Base-by-base conservation (phyloP, 1,140 invertebrate genomes). In the Solenopsis invicta region DNA sequence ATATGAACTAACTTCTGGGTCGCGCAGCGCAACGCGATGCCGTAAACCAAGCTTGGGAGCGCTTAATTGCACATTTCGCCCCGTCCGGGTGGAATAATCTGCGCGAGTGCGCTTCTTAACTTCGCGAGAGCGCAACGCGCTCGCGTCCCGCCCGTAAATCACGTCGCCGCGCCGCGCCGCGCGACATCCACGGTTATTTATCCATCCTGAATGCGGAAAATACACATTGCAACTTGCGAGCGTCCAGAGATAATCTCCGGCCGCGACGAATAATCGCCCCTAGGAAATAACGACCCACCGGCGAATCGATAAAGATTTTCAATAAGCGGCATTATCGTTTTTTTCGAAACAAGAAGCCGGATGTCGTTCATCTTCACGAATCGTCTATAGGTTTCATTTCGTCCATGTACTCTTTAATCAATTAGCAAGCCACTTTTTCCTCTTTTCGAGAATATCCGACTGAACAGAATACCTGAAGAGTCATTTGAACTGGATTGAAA, bases 1-100 rank as follows among this genome's bases (percentile, higher is more conserved):
- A 91, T 88, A 75, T 81, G 89, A 86, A 82, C 69, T 62, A 91
- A 91, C 81, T 91, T 90, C 21, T 16, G 71, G 45, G 52, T 56
- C 13, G 86, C 77, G 34, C 87, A 34, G 56, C 52, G 18, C 34
- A 52, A 50, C 69, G 69, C 69, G 41, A 24, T 29, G 24, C 24
- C 54, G 80, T 74, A 74, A 82, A 82, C 37, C 80, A 82, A 82
- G 41, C 80, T 71, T 34, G 61, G 61, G n/a, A 13, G 21, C 77
- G 80, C 69, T 84, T 84, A 84, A 84, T 84, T 75, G 80, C 80
- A 75, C 80, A 37, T 61, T 74, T 84, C 69, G 24, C 52, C 24
- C 4, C 9, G 80, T 48, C 56, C 77, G 64, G 66, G 77, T 56
- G 52, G 69, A 74, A 84, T 75, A 84, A 84, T 84, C 80, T 69